phyloP scores from a whole-genome alignment of 1,140 invertebrate species.

The Drosophila lacteicornis region DNA sequence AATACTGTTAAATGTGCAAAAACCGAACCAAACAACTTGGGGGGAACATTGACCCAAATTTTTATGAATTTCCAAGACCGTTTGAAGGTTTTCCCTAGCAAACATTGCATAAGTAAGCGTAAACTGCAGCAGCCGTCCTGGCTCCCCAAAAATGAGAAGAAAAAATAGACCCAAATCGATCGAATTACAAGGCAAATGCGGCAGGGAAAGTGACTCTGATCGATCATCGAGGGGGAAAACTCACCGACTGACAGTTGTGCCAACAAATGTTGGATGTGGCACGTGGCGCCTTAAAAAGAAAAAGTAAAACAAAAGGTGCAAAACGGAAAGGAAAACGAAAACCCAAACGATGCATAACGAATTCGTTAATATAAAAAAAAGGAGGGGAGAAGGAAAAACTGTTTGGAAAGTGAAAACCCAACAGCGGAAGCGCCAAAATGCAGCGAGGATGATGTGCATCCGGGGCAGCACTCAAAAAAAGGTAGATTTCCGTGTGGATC shows the following conservation, averaged over 20 bases:
- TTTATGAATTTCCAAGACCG: slow-evolving; percentile 52
- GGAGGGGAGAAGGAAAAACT: slow-evolving; percentile 30
- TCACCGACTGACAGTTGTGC: slow-evolving; percentile 72
- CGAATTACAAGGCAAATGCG: slow-evolving; percentile 71
- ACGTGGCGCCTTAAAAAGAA: slow-evolving; percentile 56
- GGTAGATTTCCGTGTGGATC: slow-evolving; percentile 31
- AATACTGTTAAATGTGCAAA: slow-evolving; percentile 76
- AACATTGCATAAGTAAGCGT: slow-evolving; percentile 68
- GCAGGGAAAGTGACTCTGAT: slow-evolving; percentile 51
- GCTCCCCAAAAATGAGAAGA: slow-evolving; percentile 7
- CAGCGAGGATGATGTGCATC: slow-evolving; percentile 54
- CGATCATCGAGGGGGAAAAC: slow-evolving; percentile 29
- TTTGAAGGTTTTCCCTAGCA: slow-evolving; percentile 44
- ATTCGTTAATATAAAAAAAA: slow-evolving; percentile 65
- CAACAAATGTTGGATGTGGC: slow-evolving; percentile 78
- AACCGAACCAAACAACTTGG: slow-evolving; percentile 44
- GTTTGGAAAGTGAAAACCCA: slow-evolving; percentile 69
- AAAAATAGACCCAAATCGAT: slow-evolving; percentile 38
- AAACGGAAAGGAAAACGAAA: slow-evolving; percentile 64
- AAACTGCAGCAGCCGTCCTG: slow-evolving; percentile 69
- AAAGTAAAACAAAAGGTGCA: slow-evolving; percentile 71
- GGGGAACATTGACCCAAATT: slow-evolving; percentile 75
- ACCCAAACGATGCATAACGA: slow-evolving; percentile 70
- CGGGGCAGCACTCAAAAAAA: slow-evolving; percentile 51
- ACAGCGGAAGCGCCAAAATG: slow-evolving; percentile 77